Evolutionary conservation across 2,113 vertebrate genomes (phyloP).

Genomic region (Ariopsis seemanni): DNA sequence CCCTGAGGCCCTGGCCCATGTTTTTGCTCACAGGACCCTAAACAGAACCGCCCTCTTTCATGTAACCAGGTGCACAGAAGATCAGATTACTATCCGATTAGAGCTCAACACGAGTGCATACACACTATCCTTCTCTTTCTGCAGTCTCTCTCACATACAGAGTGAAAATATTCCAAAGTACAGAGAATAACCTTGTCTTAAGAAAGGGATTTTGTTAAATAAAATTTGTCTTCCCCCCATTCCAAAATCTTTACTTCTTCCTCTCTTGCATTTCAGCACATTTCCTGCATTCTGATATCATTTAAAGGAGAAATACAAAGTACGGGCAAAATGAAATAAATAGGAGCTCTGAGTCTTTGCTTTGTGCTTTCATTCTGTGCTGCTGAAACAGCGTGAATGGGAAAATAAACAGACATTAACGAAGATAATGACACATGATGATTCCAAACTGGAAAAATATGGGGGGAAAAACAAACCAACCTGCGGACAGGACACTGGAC

Average conservation of each 20-base stretch:
- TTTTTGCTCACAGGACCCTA: slow-evolving; percentile 49
- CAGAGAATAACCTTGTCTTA: slow-evolving; percentile 28
- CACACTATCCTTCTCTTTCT: slow-evolving; percentile 47
- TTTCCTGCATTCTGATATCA: slow-evolving; percentile 62
- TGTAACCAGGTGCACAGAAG: slow-evolving; percentile 62
- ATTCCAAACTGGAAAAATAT: slow-evolving; percentile 7
- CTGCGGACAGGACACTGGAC: background rate
- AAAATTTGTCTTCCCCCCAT: background rate
- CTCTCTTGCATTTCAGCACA: slow-evolving; percentile 44
- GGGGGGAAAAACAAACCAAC: background rate
- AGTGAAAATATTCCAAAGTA: slow-evolving; percentile 7
- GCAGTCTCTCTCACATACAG: background rate
- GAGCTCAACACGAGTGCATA: slow-evolving; percentile 55
- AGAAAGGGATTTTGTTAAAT: slow-evolving; percentile 27
- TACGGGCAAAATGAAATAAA: slow-evolving; percentile 51
- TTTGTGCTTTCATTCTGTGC: background rate
- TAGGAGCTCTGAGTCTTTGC: slow-evolving; percentile 42
- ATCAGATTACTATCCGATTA: slow-evolving; percentile 65
- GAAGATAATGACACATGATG: slow-evolving; percentile 18
- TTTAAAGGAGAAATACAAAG: slow-evolving; percentile 22
- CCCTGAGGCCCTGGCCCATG: slow-evolving; percentile 44
- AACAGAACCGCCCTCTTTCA: slow-evolving; percentile 49
- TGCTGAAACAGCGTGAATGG: background rate
- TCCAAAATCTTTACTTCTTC: slow-evolving; percentile 41
- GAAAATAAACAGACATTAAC: slow-evolving; percentile 21